Evolutionary conservation across 2,797 vertebrate species (phyloP), one percentile per base, ranked within the genome.

Genomic region (Tenualosa thibaudeaui): DNA sequence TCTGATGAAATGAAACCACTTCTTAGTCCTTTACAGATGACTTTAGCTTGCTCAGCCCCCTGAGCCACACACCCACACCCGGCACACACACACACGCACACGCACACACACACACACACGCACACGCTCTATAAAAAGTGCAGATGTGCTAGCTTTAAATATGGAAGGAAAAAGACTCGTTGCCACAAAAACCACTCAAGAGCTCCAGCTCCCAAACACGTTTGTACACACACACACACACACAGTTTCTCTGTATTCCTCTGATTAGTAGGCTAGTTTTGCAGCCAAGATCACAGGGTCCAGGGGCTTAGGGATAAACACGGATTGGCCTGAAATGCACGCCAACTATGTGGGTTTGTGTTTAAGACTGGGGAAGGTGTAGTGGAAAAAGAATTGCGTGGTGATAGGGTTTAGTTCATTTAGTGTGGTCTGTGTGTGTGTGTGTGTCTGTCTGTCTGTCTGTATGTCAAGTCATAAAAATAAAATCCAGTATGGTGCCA

Each of bases 171-270:
- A 46, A 22, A 78, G 71, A 46, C 71, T 37, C 5, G 22, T 40
- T 40, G 46, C 71, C 3, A 17, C 37, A 6, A 46, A 78, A 46
- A 8, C 40, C 40, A 75, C 68, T 40, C 4, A 12, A 71, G 26
- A 71, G 13, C 31, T 82, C 60, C 2, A 3, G 19, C 82, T 51
- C 37, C 82, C 83, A 68, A 9, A 22, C 56, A n/a, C 22, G 22
- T 6, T 6, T n/a, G 58, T n/a, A 78, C 71, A 78, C 3, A 37
- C 26, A 71, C 13, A 12, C 65, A 13, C 65, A 31, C 65, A 22
- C 46, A 53, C 43, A 15, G 50, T 37, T 17, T 26, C 43, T 60
- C 49, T 13, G 37, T 87, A 78, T 90, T 19, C 0, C 86, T 49
- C 37, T 22, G 40, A 78, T 78, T 78, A 78, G 40, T 46, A 46